phyloP scores from a whole-genome alignment of 1,140 invertebrate genomes.

The Bombus confusus region DNA sequence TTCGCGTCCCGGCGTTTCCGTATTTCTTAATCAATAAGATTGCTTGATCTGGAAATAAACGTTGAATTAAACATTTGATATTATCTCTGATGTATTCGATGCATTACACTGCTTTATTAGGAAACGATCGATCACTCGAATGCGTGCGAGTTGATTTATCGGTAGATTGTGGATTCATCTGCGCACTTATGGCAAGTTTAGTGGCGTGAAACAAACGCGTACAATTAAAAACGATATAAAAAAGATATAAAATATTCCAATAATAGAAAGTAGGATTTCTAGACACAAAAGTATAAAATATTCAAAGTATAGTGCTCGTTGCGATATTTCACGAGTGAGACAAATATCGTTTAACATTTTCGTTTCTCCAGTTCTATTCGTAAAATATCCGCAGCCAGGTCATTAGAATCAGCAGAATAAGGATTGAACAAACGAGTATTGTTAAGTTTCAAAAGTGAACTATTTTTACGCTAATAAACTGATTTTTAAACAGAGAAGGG shows the following conservation, averaged over 20 bases:
- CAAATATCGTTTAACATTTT: no score
- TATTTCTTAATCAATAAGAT: background rate
- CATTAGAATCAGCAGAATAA: no score
- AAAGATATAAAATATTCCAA: background rate
- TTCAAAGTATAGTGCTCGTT: no score
- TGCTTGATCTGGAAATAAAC: background rate
- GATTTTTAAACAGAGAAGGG: background rate
- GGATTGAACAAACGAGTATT: no score
- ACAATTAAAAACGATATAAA: background rate
- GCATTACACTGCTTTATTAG: background rate
- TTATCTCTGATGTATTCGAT: background rate
- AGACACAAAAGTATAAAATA: no score
- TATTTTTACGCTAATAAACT: background rate
- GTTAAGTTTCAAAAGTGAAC: no score
- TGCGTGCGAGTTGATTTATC: background rate
- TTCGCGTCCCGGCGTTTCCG: background rate
- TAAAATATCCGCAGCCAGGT: no score
- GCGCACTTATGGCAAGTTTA: background rate
- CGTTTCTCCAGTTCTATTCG: no score
- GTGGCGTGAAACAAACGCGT: background rate
- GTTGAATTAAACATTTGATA: constrained; percentile 13
- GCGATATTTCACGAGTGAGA: no score
- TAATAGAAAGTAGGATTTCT: no score
- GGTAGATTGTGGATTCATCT: background rate
- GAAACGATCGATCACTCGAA: background rate